These are phyloP conservation scores for Nephrotoma appendiculata DNA, from an alignment of 2,888 invertebrate species.

Conservation along the genomic window DNA sequence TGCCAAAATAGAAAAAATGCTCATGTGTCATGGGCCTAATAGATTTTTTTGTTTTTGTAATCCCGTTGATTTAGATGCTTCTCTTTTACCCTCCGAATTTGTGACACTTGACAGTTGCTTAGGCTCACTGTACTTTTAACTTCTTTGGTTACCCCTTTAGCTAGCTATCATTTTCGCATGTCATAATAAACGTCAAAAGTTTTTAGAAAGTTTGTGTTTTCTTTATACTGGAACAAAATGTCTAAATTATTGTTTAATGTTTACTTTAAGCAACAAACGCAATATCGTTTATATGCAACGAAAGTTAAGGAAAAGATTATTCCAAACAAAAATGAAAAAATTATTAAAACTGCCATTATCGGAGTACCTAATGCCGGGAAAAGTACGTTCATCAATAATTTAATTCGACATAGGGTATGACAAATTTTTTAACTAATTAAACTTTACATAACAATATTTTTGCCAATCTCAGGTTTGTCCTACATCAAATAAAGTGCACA, in stretches of 20 bases:
- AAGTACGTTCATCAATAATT: constrained; percentile 81
- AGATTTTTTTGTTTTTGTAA: too few species aligned
- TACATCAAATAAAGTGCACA: constrained; percentile 82
- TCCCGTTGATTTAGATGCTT: too few species aligned
- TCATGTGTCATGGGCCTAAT: too few species aligned
- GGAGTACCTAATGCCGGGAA: constrained; percentile 94
- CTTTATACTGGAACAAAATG: background rate
- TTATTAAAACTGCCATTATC: constrained; percentile 69
- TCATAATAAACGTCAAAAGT: background rate
- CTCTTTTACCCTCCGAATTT: too few species aligned
- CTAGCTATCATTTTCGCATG: too few species aligned
- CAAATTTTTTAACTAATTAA: constrained; percentile 14
- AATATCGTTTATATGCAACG: background rate
- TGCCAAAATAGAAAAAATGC: too few species aligned
- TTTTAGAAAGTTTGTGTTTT: background rate
- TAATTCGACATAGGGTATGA: constrained; percentile 60
- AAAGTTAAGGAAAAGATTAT: background rate
- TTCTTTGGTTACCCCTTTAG: too few species aligned
- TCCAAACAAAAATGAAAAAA: constrained; percentile 18
- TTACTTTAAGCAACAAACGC: background rate
- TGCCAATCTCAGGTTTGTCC: constrained; percentile 58
- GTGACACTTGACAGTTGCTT: too few species aligned
- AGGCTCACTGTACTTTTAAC: too few species aligned
- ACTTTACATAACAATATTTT: background rate
- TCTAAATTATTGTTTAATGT: background rate